Evolutionary conservation across 2,113 vertebrate species (phyloP).

Genomic region (Phylloscopus trochiloides): DNA sequence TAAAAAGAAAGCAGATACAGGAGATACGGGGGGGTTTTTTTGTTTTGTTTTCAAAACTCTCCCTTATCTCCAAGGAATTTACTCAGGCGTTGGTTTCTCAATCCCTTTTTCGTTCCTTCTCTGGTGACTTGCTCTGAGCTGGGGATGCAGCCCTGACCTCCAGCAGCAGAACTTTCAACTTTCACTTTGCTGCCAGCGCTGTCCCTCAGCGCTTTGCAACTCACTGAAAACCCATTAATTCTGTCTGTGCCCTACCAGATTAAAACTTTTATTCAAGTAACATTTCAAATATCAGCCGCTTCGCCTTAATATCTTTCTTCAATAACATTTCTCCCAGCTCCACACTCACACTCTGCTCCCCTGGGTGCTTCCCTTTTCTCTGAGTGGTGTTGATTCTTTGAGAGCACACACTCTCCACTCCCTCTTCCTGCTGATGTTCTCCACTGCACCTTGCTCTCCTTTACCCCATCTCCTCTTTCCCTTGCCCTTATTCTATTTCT

Average conservation of each 20-base stretch:
- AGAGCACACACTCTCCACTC: not conserved
- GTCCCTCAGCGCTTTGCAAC: not conserved
- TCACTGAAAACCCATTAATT: not conserved
- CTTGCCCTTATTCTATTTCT: not conserved
- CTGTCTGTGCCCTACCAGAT: not conserved
- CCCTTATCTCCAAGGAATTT: not conserved
- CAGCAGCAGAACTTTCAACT: not conserved
- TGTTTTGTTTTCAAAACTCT: not conserved
- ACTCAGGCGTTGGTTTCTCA: not conserved
- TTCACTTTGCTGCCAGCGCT: not conserved
- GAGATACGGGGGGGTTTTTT: not conserved
- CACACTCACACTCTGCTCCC: not conserved
- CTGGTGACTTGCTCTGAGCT: not conserved
- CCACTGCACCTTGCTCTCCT: not conserved
- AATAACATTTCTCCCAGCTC: constrained; percentile 5
- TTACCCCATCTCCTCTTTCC: not conserved
- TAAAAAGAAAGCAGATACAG: not conserved
- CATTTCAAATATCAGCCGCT: constrained; percentile 5
- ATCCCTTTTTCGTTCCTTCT: not conserved
- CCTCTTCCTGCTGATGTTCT: not conserved
- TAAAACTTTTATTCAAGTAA: constrained; percentile 40
- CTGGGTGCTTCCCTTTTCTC: constrained; percentile 2
- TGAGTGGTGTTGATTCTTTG: not conserved
- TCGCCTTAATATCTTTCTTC: constrained; percentile 21
- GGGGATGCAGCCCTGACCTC: not conserved